Evolutionary conservation across 2,888 invertebrate species (phyloP).

Genomic region (Hesperia comma): DNA sequence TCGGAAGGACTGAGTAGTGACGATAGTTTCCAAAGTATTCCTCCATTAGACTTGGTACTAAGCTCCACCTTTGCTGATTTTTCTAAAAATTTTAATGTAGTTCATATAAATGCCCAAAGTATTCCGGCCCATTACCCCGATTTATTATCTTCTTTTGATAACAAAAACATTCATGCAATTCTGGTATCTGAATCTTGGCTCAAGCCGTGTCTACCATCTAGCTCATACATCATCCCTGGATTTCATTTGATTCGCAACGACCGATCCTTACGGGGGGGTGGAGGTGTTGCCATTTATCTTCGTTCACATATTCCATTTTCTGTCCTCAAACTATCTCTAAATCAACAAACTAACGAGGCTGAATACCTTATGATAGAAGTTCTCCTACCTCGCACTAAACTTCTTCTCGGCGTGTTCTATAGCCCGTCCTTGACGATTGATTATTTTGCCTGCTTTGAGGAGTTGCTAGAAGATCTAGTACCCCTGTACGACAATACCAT

Average conservation of each 20-base stretch:
- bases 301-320: not conserved
- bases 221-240: not conserved
- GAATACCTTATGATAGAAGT: not conserved
- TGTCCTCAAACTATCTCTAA: not conserved
- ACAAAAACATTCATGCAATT: too few species aligned
- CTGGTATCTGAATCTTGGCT: not conserved
- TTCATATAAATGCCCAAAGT: not conserved
- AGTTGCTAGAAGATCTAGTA: not conserved
- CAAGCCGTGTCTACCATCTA: not conserved
- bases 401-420: not conserved
- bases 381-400: not conserved
- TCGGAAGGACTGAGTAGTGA: not conserved
- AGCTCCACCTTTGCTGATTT: not conserved
- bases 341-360: not conserved
- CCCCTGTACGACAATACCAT: not conserved
- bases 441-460: not conserved
- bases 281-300: not conserved
- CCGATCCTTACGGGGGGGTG: not conserved
- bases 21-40: not conserved
- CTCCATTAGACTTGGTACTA: not conserved
- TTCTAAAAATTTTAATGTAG: not conserved
- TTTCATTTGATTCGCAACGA: conserved; percentile 1
- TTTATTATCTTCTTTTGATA: not conserved
- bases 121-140: not conserved
- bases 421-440: not conserved